Percentiles rank a stretch among this genome's conserved stretches.
These are phyloP conservation scores for Aricia artaxerxes DNA, from an alignment of 2,888 invertebrate species.

Conservation along the genomic window DNA sequence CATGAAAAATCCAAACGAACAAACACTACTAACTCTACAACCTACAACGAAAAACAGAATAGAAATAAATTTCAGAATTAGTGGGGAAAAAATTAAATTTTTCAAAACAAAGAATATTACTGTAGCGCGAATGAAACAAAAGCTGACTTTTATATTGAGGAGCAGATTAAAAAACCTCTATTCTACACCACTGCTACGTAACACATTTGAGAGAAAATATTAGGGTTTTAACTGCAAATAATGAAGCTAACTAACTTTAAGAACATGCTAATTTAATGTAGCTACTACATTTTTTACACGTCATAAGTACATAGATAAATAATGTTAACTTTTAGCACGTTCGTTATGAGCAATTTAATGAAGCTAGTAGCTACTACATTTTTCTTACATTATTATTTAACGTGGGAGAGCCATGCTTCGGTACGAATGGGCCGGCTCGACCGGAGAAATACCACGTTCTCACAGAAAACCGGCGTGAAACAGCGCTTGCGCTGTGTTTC, in stretches of 20 bases:
- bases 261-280: background rate
- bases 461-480: too few relatives aligned
- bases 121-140: conserved; percentile 34
- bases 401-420: too few relatives aligned
- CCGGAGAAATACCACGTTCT: too few relatives aligned
- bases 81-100: conserved; percentile 19
- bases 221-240: background rate
- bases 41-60: background rate
- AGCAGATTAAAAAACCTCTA: conserved; percentile 27
- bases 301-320: background rate
- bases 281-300: background rate
- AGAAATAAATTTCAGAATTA: background rate
- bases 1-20: background rate
- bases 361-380: background rate
- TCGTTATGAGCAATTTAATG: background rate
- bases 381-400: too few relatives aligned
- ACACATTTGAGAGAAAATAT: conserved; percentile 16
- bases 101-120: conserved; percentile 26
- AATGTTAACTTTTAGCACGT: too few relatives aligned
- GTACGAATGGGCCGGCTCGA: too few relatives aligned
- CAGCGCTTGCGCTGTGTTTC: too few relatives aligned
- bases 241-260: background rate
- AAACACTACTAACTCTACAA: background rate
- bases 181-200: conserved; percentile 2
- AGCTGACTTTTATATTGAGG: conserved; percentile 42